Evolutionary conservation across 1,140 invertebrate species (phyloP).

Genomic region (Brachionus calyciflorus): DNA sequence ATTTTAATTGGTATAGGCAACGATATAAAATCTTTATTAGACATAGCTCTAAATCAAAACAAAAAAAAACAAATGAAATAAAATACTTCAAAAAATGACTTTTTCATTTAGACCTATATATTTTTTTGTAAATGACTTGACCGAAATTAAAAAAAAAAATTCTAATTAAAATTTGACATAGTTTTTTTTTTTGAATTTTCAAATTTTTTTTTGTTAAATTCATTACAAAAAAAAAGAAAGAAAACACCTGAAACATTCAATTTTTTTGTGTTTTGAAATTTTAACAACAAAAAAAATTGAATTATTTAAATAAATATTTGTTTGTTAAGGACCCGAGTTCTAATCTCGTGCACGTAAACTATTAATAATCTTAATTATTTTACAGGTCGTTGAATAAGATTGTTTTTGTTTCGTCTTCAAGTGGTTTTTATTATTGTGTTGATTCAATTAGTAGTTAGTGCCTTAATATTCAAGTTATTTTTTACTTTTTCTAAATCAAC

Average conservation of each 20-base stretch:
- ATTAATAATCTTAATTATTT: background rate
- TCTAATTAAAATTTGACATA: slow-evolving; percentile 45
- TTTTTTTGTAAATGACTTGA: slow-evolving; percentile 11
- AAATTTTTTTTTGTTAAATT: background rate
- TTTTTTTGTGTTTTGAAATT: no score
- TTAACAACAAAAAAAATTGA: no score
- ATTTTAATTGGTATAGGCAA: no score
- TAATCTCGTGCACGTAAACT: background rate
- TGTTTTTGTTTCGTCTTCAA: slow-evolving; percentile 9
- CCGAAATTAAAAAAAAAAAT: slow-evolving; percentile 23
- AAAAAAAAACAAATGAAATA: background rate
- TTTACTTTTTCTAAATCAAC: no score
- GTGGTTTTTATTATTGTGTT: background rate
- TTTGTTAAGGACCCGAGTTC: slow-evolving; percentile 19
- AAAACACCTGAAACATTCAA: slow-evolving; percentile 40
- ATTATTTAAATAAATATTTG: slow-evolving; percentile 25
- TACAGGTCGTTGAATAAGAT: slow-evolving; percentile 34
- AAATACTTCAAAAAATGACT: background rate
- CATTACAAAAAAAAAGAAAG: background rate
- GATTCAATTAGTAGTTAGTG: no score
- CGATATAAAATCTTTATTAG: no score
- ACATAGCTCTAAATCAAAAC: background rate
- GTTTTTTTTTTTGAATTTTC: background rate
- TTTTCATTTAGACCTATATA: slow-evolving; percentile 17
- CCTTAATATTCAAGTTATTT: no score